Evolutionary conservation across 1,140 invertebrate species (phyloP), one percentile per base, ranked within the genome.

Genomic region (Hesperophylax magnus): DNA sequence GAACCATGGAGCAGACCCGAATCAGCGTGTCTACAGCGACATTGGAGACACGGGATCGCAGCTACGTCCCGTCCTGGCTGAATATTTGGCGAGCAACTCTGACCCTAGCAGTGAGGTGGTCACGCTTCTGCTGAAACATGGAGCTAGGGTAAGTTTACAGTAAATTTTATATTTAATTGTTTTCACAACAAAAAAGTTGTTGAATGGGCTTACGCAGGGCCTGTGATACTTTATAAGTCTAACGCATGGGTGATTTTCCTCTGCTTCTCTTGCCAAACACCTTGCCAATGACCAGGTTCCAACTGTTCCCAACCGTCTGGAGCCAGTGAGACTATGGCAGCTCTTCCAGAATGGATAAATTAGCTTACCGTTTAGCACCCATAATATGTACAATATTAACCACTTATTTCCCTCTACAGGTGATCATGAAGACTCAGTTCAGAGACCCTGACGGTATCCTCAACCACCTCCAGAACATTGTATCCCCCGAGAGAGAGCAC

Each of bases 401-500:
- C 5, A 39, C 3, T 39, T 9, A 39, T 14, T 65, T 85, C 79
- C 82, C 84, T 65, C 87, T 87, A 4, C 85, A 93, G 92, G 93
- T 96, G 0, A 93, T 96, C 5, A 94, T 96, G 90, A 95, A 95
- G 87, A 95, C 95, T 3, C 96, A 96, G 80, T 95, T 94, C 83
- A 91, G 95, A 53, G 94, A 96, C 86, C 95, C 95, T 0, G 93
- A 94, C 84, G 96, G 96, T 22, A 94, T 96, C 63, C 88, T 96
- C 0, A 96, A 96, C 85, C 94, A 92, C 1, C 89, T 97, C 1
- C 93, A 95, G 81, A 93, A 95, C 85, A 91, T 95, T 0, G 91
- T 92, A 0, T 85, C 90, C 24, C 86, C 90, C 18, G 89, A 93
- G 22, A 90, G 92, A 72, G 91, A 93, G n/a, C 89, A 91, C 75